Conservation (phyloP, 2,113 vertebrate species). For the Charadrius vociferus region DNA sequence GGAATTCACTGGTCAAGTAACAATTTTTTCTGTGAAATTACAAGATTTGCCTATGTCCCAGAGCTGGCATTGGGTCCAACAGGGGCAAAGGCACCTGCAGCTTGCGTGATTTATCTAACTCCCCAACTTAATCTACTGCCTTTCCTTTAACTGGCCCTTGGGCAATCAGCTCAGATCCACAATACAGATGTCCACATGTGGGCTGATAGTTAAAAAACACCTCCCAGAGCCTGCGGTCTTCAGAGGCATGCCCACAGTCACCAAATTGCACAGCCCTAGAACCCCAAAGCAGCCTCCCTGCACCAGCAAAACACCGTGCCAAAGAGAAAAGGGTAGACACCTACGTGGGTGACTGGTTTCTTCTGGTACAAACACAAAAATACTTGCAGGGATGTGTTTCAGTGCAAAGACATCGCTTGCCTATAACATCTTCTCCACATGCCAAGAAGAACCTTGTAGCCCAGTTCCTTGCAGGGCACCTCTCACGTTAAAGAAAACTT, state of each 20-base stretch:
- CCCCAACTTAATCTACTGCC: background rate
- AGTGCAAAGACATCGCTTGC: background rate
- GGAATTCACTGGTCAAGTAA: background rate
- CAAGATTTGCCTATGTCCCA: background rate
- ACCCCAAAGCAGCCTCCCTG: background rate
- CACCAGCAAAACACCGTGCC: background rate
- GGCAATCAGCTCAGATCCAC: background rate
- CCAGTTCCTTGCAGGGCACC: background rate
- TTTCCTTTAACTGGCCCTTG: background rate
- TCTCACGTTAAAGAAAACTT: slow-evolving; percentile 4
- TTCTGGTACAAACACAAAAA: background rate
- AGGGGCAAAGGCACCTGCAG: background rate
- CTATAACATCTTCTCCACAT: background rate
- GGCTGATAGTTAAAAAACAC: background rate
- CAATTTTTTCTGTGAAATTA: background rate
- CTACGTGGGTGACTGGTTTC: background rate
- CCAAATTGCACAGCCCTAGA: background rate
- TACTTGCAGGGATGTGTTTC: background rate
- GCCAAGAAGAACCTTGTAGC: background rate
- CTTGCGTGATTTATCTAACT: background rate
- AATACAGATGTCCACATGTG: background rate
- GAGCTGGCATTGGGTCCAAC: background rate
- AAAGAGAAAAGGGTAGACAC: background rate
- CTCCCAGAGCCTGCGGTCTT: background rate
- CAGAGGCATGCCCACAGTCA: background rate